A percentile compares a stretch with the other conserved stretches of the same genome.
Conservation (phyloP, 2,113 vertebrate species). For the Phodopus roborovskii region DNA sequence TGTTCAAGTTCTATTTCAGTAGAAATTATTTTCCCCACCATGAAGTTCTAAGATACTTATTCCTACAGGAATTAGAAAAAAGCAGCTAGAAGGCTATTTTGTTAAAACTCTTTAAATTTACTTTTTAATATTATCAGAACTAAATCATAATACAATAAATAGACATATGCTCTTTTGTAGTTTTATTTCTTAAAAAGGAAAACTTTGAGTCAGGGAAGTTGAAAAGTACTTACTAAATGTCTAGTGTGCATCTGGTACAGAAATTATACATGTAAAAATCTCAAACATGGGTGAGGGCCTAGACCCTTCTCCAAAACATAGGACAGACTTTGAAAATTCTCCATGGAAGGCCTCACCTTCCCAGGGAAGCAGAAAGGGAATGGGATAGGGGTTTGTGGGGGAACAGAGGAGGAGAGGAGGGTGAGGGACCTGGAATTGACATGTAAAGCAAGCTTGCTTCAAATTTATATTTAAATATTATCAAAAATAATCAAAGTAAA, state of each 20-base stretch:
- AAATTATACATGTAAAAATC: background rate
- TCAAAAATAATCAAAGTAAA: no score
- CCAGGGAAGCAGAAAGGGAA: no score
- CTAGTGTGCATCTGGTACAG: background rate
- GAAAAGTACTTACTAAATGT: conserved; percentile 53
- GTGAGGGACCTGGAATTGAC: no score
- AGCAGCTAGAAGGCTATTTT: conserved; percentile 57
- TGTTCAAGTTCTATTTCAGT: conserved; percentile 60
- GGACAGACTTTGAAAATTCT: no score
- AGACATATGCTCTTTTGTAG: background rate
- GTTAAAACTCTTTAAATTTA: conserved; percentile 48
- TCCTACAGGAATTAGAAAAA: conserved; percentile 63
- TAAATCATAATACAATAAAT: conserved; percentile 58
- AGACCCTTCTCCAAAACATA: no score
- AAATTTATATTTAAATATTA: no score
- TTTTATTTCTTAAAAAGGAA: background rate
- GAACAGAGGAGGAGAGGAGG: no score
- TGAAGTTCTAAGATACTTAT: conserved; percentile 44
- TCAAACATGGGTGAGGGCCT: background rate
- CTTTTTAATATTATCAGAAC: conserved; percentile 57
- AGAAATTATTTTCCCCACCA: conserved; percentile 71
- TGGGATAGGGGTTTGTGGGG: no score
- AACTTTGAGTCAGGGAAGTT: background rate
- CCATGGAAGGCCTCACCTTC: no score
- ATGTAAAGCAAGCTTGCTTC: no score